phyloP scores from a whole-genome alignment of 2,888 invertebrate species.

The Beris chalybata region DNA sequence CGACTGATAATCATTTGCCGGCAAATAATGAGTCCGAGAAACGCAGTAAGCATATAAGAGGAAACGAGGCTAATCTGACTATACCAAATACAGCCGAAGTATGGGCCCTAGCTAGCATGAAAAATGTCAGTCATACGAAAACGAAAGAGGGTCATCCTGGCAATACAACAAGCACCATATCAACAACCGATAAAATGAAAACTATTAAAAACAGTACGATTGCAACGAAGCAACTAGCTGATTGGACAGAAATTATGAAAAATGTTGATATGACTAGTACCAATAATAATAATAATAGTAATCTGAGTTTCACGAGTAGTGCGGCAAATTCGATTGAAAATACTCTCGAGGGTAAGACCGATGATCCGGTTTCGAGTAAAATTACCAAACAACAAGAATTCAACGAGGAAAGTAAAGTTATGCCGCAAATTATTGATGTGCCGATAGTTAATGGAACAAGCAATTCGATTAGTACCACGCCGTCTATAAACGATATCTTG shows the following conservation, averaged over 20 bases:
- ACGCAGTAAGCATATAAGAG: constrained; percentile 50
- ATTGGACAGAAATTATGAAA: constrained; percentile 37
- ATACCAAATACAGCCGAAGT: constrained; percentile 50
- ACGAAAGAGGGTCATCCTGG: neutral
- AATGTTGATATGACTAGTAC: constrained; percentile 38
- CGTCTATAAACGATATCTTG: constrained; percentile 41
- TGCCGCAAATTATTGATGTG: neutral
- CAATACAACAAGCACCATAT: neutral
- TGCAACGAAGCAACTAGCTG: constrained; percentile 31
- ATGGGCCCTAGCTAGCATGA: constrained; percentile 52
- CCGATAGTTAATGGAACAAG: constrained; percentile 40
- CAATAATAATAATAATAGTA: constrained; percentile 28
- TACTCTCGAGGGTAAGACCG: constrained; percentile 34
- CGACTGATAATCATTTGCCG: constrained; percentile 13
- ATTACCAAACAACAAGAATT: constrained; percentile 9
- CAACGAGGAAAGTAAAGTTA: constrained; percentile 23
- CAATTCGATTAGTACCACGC: constrained; percentile 39
- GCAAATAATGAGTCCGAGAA: constrained; percentile 43
- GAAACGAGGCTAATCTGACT: constrained; percentile 49
- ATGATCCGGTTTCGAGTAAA: constrained; percentile 29
- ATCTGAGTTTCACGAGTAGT: constrained; percentile 11
- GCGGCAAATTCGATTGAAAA: constrained; percentile 38
- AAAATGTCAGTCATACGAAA: constrained; percentile 42
- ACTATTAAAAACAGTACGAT: constrained; percentile 10
- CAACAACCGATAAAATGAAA: neutral